Conservation (phyloP, 2,888 invertebrate genomes). For the Petrophora chlorosata region DNA sequence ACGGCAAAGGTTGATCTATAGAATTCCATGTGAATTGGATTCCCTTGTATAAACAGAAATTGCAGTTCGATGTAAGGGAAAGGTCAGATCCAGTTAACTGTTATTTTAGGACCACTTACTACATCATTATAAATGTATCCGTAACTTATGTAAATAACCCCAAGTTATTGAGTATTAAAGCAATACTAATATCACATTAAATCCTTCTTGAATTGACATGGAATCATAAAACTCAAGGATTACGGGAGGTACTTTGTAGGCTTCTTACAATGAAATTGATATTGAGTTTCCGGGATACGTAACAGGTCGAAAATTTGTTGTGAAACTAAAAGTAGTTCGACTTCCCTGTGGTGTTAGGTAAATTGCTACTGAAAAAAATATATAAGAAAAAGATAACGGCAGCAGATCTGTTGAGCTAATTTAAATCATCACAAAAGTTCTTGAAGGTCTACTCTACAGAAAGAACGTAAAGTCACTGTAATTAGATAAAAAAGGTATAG, state of each 20-base stretch:
- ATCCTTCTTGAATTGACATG: constrained; percentile 41
- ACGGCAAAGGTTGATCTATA: too few relatives aligned
- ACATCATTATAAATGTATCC: constrained; percentile 35
- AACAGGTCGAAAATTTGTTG: not conserved
- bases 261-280: constrained; percentile 24
- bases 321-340: not conserved
- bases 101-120: constrained; percentile 31
- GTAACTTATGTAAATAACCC: constrained; percentile 43
- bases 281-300: constrained; percentile 15
- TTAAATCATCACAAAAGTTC: too few relatives aligned
- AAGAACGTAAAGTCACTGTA: too few relatives aligned
- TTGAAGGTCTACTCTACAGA: too few relatives aligned
- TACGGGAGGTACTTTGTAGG: constrained; percentile 22
- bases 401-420: too few relatives aligned
- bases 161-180: constrained; percentile 42
- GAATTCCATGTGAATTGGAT: too few relatives aligned
- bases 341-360: too few relatives aligned
- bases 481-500: too few relatives aligned
- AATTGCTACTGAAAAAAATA: too few relatives aligned
- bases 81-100: constrained; percentile 12
- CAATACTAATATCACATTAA: constrained; percentile 49
- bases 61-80: constrained; percentile 4
- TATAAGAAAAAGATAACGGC: too few relatives aligned
- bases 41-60: constrained; percentile 14
- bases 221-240: constrained; percentile 45